These are phyloP conservation scores for Motacilla tschutschensis DNA, from an alignment of 2,113 vertebrate species.

Conservation along the genomic window DNA sequence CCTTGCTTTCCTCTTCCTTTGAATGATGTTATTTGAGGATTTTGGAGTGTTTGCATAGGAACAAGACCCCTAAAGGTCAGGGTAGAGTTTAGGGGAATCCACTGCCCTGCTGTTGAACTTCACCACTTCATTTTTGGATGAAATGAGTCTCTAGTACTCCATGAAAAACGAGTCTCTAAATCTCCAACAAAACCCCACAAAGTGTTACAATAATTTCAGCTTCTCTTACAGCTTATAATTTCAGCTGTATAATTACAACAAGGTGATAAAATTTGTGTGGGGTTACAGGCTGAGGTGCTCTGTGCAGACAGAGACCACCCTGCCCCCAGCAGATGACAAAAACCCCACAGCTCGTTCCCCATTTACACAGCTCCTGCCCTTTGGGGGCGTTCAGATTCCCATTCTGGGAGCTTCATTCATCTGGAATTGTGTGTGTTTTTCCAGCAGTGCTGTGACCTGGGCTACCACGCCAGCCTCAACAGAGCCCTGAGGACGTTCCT, in stretches of 20 bases:
- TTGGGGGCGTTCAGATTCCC: accelerated
- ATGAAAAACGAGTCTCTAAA: not conserved
- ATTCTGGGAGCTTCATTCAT: not conserved
- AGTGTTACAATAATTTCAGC: accelerated
- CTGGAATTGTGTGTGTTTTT: not conserved
- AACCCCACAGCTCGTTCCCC: accelerated
- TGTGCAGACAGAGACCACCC: not conserved
- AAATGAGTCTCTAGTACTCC: not conserved
- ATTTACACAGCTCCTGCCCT: accelerated
- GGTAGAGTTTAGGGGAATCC: not conserved
- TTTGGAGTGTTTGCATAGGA: not conserved
- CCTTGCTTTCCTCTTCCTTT: not conserved
- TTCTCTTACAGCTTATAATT: not conserved
- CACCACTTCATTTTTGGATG: not conserved
- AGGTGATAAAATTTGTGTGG: accelerated
- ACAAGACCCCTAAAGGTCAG: not conserved
- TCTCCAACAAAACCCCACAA: not conserved
- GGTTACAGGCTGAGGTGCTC: not conserved
- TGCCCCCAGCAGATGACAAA: not conserved
- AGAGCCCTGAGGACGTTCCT: slow-evolving; percentile 94
- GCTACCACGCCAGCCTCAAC: slow-evolving; percentile 95
- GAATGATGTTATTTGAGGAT: not conserved
- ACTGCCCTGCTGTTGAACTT: not conserved
- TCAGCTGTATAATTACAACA: not conserved
- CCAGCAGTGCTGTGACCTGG: slow-evolving; percentile 95